phyloP scores from a whole-genome alignment of 2,888 invertebrate species.

The Pheosia gnoma region DNA sequence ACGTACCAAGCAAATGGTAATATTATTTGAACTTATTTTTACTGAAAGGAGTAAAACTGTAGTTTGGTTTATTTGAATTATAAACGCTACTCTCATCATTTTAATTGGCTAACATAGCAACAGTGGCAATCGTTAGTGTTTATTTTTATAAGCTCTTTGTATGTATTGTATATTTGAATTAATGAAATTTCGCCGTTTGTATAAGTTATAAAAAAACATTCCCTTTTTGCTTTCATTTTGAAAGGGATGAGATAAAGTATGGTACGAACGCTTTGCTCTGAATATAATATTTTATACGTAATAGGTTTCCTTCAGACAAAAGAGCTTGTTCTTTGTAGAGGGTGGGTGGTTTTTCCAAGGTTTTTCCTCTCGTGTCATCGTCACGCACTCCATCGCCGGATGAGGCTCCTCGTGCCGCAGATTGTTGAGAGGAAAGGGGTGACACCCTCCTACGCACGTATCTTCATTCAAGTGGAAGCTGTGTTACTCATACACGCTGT shows the following conservation, averaged over 20 bases:
- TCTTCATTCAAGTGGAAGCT: constrained; percentile 73
- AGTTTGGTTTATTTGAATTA: no score
- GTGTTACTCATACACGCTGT: constrained; percentile 46
- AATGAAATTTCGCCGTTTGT: neutral
- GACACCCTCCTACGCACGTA: constrained; percentile 75
- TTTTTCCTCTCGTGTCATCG: constrained; percentile 47
- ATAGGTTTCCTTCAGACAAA: constrained; percentile 27
- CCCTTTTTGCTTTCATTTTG: constrained; percentile 7
- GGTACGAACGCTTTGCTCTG: constrained; percentile 14
- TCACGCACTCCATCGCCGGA: constrained; percentile 59
- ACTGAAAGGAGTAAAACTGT: no score
- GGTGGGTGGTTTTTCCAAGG: constrained; percentile 38
- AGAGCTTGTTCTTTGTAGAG: constrained; percentile 19
- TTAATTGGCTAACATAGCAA: no score
- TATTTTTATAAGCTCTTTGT: no score
- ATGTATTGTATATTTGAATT: neutral
- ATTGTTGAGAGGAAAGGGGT: constrained; percentile 74
- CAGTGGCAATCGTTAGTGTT: no score
- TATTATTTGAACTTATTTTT: no score
- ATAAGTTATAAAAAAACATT: neutral
- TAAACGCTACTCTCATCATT: no score
- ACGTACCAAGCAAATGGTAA: no score
- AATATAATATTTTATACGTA: constrained; percentile 22
- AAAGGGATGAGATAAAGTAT: constrained; percentile 13
- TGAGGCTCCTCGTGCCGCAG: constrained; percentile 60